Evolutionary conservation across 2,113 vertebrate species (phyloP).

Genomic region (Brienomyrus brachyistius): DNA sequence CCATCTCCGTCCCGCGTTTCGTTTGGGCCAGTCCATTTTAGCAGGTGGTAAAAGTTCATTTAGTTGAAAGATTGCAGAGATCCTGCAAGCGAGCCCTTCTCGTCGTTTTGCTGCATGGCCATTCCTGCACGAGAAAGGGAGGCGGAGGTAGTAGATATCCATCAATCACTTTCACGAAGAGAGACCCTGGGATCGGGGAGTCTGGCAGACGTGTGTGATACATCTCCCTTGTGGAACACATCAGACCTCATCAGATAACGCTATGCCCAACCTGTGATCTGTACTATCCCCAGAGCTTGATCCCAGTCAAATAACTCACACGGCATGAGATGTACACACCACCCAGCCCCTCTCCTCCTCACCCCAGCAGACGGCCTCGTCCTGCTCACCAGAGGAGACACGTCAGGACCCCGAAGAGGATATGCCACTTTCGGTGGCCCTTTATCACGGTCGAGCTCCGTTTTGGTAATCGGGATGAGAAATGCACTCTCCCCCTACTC

Average conservation of each 20-base stretch:
- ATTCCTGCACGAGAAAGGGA: background rate
- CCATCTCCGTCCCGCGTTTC: background rate
- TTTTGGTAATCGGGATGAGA: background rate
- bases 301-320: background rate
- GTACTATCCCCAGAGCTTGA: background rate
- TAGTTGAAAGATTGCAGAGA: background rate
- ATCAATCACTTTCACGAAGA: background rate
- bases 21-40: background rate
- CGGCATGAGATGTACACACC: background rate
- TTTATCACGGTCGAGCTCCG: background rate
- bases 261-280: background rate
- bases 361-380: background rate
- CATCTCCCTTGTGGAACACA: constrained; percentile 15
- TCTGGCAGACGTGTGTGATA: constrained; percentile 4
- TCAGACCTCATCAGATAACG: constrained; percentile 22
- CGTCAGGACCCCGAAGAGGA: background rate
- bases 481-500: background rate
- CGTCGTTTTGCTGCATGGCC: background rate
- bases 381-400: background rate
- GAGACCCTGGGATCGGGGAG: background rate
- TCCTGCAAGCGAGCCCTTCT: background rate
- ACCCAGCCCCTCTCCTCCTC: background rate
- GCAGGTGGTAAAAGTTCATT: background rate
- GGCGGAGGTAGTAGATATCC: background rate
- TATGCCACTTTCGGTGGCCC: background rate